Conservation (phyloP, 2,888 invertebrate genomes). For the Nysson spinosus region DNA sequence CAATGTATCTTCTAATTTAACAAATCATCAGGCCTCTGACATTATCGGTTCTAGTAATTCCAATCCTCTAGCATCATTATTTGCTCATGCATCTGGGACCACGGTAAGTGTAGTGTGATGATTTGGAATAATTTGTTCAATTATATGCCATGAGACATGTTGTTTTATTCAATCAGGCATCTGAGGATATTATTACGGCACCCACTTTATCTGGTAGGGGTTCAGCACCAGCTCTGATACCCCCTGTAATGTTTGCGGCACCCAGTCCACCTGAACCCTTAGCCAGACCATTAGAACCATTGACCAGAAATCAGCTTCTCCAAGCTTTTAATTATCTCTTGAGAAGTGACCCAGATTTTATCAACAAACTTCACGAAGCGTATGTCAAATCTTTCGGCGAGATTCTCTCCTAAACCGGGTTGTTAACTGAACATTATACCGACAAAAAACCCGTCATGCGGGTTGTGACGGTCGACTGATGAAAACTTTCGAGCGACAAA, state of each 20-base stretch:
- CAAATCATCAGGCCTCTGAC: constrained; percentile 58
- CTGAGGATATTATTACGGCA: constrained; percentile 62
- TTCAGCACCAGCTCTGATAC: constrained; percentile 85
- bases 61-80: constrained; percentile 68
- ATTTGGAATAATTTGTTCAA: neutral
- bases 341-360: constrained; percentile 92
- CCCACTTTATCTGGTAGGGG: constrained; percentile 55
- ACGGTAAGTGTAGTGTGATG: constrained; percentile 45
- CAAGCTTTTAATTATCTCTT: constrained; percentile 93
- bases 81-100: constrained; percentile 55
- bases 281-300: constrained; percentile 81
- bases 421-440: constrained; percentile 30
- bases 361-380: constrained; percentile 93
- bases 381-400: constrained; percentile 92
- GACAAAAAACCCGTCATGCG: constrained; percentile 51
- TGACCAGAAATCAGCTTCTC: constrained; percentile 92
- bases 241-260: constrained; percentile 88
- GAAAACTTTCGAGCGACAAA: constrained; percentile 38
- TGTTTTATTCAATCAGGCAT: constrained; percentile 47
- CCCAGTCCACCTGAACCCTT: constrained; percentile 72
- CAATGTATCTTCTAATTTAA: constrained; percentile 44
- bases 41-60: constrained; percentile 52
- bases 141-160: neutral
- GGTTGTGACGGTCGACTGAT: constrained; percentile 56
- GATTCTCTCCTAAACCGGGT: constrained; percentile 76